Conservation (phyloP, 1,140 invertebrate species). For the Stenopsyche tienmushanensis region DNA sequence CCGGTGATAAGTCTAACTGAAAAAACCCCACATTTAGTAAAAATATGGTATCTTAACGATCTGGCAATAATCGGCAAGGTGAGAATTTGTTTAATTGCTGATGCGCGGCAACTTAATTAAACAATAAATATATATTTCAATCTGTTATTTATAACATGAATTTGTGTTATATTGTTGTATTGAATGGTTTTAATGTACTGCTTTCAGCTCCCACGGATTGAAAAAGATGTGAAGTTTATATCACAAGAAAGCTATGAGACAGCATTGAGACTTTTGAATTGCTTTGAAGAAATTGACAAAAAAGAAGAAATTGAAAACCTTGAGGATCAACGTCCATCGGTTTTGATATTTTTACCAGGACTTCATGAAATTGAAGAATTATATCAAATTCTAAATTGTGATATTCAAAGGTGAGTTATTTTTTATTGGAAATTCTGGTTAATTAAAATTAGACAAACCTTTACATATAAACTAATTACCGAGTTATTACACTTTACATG, state of each 20-base stretch:
- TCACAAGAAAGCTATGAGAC: slow-evolving; percentile 56
- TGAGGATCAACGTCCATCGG: slow-evolving; percentile 57
- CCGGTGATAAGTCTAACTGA: slow-evolving; percentile 58
- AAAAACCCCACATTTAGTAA: slow-evolving; percentile 56
- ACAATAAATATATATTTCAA: too few species aligned
- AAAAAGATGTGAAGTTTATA: slow-evolving; percentile 56
- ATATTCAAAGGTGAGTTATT: slow-evolving; percentile 21
- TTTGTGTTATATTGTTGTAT: background rate
- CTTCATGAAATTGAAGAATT: slow-evolving; percentile 78
- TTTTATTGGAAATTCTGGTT: too few species aligned
- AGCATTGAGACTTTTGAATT: slow-evolving; percentile 65
- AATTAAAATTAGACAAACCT: too few species aligned
- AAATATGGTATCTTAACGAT: slow-evolving; percentile 72
- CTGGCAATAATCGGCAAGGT: slow-evolving; percentile 52
- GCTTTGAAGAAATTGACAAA: slow-evolving; percentile 71
- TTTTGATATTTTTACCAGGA: slow-evolving; percentile 87
- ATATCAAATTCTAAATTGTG: slow-evolving; percentile 44
- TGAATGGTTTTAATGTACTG: background rate
- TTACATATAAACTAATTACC: slow-evolving; percentile 1
- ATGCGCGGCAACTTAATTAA: too few species aligned
- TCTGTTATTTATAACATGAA: too few species aligned
- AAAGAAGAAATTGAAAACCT: slow-evolving; percentile 44
- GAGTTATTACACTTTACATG: background rate
- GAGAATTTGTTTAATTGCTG: too few species aligned
- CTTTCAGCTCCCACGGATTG: slow-evolving; percentile 55